phyloP scores from a whole-genome alignment of 92 coral and sea anemone species.

The Epizoanthus ramosus region DNA sequence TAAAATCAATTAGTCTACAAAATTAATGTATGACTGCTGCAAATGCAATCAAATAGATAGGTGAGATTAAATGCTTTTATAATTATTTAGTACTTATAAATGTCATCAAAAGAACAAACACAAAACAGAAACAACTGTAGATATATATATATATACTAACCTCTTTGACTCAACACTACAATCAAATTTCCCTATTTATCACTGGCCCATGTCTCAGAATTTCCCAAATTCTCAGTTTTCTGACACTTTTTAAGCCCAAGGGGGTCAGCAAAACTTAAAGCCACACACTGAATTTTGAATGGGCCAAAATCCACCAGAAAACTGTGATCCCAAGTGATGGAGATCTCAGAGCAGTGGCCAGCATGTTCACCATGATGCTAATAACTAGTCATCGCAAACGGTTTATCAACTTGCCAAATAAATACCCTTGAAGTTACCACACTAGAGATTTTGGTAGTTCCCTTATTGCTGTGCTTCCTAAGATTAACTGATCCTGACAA shows the following conservation, averaged over 20 bases:
- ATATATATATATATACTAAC: slow-evolving; percentile 11
- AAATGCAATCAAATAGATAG: not conserved
- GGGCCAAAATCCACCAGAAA: slow-evolving; percentile 27
- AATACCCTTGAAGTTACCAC: slow-evolving; percentile 21
- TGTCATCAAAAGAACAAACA: not conserved
- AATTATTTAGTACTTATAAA: not conserved
- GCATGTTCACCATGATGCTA: slow-evolving; percentile 3
- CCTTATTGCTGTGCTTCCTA: slow-evolving; percentile 1
- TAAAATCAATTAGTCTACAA: too few species aligned
- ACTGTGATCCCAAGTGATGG: not conserved
- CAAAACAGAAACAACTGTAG: not conserved
- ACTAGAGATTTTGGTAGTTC: slow-evolving; percentile 9
- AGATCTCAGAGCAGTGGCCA: too few species aligned
- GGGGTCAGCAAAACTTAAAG: slow-evolving; percentile 35
- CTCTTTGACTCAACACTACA: slow-evolving; percentile 19
- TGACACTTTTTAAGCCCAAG: slow-evolving; percentile 31
- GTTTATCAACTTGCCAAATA: slow-evolving; percentile 18
- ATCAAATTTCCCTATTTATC: slow-evolving; percentile 34
- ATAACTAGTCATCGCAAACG: slow-evolving; percentile 19
- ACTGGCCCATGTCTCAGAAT: slow-evolving; percentile 19
- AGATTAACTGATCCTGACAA: slow-evolving; percentile 6
- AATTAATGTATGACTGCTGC: not conserved
- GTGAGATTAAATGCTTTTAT: not conserved
- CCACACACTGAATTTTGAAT: slow-evolving; percentile 40
- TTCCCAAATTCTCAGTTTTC: slow-evolving; percentile 28